Percentiles rank a stretch among this genome's conserved stretches.
phyloP scores from a whole-genome alignment of 2,797 vertebrate species.

The Chaunax sp. region DNA sequence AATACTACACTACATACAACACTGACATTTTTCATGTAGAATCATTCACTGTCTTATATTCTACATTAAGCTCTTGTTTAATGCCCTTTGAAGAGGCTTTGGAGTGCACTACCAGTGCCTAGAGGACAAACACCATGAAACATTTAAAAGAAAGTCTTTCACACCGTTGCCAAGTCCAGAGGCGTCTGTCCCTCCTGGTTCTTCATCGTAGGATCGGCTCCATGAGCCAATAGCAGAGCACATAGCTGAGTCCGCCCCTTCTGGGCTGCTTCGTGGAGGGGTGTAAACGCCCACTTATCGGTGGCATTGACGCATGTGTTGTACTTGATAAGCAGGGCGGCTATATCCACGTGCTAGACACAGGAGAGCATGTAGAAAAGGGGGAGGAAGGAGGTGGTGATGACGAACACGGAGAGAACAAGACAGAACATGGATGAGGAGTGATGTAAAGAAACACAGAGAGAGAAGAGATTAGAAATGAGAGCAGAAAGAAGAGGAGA shows the following conservation, averaged over 20 bases:
- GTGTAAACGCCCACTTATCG: conserved; percentile 86
- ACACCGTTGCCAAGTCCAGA: conserved; percentile 85
- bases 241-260: conserved; percentile 83
- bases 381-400: neutral
- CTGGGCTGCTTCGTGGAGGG: conserved; percentile 83
- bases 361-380: neutral
- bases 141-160: too few relatives aligned
- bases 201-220: conserved; percentile 88
- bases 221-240: conserved; percentile 83
- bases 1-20: neutral
- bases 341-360: conserved; percentile 86
- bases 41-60: neutral
- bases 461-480: conserved; percentile 9
- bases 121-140: neutral
- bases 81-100: neutral
- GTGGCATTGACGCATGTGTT: conserved; percentile 86
- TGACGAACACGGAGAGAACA: neutral
- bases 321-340: conserved; percentile 87
- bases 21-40: too few relatives aligned
- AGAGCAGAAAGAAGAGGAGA: conserved; percentile 5
- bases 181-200: conserved; percentile 89
- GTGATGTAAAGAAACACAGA: neutral
- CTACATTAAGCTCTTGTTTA: neutral
- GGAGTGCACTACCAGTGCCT: too few relatives aligned
- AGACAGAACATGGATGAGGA: neutral